phyloP scores from a whole-genome alignment of 2,797 vertebrate genomes.

The Harpagifer antarcticus region DNA sequence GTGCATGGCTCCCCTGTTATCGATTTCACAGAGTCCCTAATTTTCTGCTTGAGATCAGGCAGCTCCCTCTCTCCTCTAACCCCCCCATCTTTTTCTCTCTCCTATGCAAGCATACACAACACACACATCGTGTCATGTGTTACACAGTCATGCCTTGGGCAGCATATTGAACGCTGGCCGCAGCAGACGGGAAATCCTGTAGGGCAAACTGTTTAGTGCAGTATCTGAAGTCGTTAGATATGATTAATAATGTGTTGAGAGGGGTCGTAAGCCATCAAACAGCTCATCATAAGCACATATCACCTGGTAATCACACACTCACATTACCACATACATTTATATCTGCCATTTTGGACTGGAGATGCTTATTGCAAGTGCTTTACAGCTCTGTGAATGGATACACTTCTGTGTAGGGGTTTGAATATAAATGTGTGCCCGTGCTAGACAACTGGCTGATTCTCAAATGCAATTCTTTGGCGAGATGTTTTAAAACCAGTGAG shows the following conservation, averaged over 20 bases:
- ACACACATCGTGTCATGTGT: conserved; percentile 59
- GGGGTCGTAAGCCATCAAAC: conserved; percentile 66
- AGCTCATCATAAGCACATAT: conserved; percentile 73
- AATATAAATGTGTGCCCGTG: conserved; percentile 4
- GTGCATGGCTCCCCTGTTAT: conserved; percentile 82
- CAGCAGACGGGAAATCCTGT: conserved; percentile 75
- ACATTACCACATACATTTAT: conserved; percentile 56
- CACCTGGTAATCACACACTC: conserved; percentile 68
- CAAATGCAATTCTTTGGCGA: background rate
- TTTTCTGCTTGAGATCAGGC: conserved; percentile 87
- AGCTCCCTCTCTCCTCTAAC: conserved; percentile 58
- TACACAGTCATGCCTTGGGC: conserved; percentile 74
- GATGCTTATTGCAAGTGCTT: conserved; percentile 32
- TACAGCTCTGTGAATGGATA: conserved; percentile 22
- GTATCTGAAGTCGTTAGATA: conserved; percentile 79
- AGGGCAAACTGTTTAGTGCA: conserved; percentile 78
- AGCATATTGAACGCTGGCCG: conserved; percentile 74
- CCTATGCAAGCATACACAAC: conserved; percentile 32
- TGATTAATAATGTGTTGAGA: conserved; percentile 75
- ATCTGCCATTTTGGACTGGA: conserved; percentile 49
- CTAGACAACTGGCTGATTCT: background rate
- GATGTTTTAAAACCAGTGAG: background rate
- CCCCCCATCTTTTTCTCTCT: conserved; percentile 27
- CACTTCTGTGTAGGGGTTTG: conserved; percentile 27
- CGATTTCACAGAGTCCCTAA: conserved; percentile 85